Conservation (phyloP, 1,140 invertebrate species). For the Kradibia gibbosae region DNA sequence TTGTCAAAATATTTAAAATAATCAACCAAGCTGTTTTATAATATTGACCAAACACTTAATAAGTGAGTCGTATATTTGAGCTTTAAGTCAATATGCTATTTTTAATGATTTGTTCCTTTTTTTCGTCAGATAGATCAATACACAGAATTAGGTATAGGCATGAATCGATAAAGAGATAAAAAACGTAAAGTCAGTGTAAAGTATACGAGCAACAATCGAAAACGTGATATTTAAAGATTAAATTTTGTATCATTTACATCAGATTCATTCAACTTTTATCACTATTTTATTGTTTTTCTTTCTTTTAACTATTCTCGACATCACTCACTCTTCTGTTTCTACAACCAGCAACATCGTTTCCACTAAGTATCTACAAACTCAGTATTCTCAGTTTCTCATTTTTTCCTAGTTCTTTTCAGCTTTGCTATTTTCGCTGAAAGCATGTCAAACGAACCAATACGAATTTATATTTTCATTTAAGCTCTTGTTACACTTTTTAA, state of each 20-base stretch:
- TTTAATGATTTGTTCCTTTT: too few relatives aligned
- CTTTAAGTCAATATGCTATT: too few relatives aligned
- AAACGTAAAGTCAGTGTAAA: too few relatives aligned
- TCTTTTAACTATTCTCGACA: background rate
- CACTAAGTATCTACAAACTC: background rate
- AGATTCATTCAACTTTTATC: conserved; percentile 21
- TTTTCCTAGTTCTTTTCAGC: background rate
- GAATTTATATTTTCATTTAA: conserved; percentile 46
- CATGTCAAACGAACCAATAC: conserved; percentile 26
- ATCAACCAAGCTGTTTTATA: too few relatives aligned
- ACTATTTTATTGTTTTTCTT: too few relatives aligned
- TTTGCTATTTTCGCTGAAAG: conserved; percentile 18
- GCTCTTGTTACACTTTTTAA: conserved; percentile 31
- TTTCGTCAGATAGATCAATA: too few relatives aligned
- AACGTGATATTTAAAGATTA: conserved; percentile 36
- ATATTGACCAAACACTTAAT: too few relatives aligned
- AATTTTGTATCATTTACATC: conserved; percentile 44
- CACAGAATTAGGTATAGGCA: too few relatives aligned
- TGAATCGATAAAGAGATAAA: too few relatives aligned
- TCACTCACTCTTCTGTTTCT: background rate
- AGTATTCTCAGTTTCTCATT: background rate
- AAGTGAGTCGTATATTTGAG: too few relatives aligned
- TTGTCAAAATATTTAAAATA: too few relatives aligned
- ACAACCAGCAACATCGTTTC: conserved; percentile 29
- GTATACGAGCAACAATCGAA: conserved; percentile 28